These are phyloP conservation scores for Mormoops blainvillei DNA, from an alignment of 2,113 vertebrate species.

Conservation along the genomic window DNA sequence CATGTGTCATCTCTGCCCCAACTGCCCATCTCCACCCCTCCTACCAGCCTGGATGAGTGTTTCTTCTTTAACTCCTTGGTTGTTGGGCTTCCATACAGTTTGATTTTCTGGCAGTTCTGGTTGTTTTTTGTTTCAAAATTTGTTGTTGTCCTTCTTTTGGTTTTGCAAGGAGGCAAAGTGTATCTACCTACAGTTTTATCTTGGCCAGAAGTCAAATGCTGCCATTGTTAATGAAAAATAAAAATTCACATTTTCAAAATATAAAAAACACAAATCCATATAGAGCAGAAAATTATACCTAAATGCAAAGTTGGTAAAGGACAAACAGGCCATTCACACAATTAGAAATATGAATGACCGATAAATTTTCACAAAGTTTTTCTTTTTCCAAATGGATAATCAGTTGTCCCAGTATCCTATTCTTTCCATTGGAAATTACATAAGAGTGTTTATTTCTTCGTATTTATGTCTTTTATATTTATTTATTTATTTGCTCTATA, in stretches of 20 bases:
- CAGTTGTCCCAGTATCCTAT: not conserved
- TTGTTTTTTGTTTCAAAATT: too few species aligned
- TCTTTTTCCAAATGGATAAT: not conserved
- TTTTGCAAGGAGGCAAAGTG: too few species aligned
- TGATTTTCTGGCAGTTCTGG: too few species aligned
- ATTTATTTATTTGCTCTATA: not conserved
- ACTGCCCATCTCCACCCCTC: too few species aligned
- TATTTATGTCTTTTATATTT: not conserved
- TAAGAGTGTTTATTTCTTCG: not conserved
- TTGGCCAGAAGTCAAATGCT: too few species aligned
- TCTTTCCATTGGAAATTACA: not conserved
- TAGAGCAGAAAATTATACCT: not conserved
- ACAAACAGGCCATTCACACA: not conserved
- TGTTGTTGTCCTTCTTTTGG: too few species aligned
- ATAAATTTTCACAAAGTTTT: not conserved
- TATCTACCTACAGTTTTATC: too few species aligned
- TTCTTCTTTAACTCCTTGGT: too few species aligned
- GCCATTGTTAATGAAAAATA: not conserved
- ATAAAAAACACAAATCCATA: not conserved
- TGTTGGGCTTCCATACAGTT: too few species aligned
- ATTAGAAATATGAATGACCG: not conserved
- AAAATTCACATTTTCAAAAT: conserved; percentile 16
- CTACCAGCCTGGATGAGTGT: too few species aligned
- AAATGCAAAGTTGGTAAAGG: not conserved
- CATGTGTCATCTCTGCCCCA: too few species aligned